Evolutionary conservation across 2,888 invertebrate genomes (phyloP).

Genomic region (Mantis religiosa): DNA sequence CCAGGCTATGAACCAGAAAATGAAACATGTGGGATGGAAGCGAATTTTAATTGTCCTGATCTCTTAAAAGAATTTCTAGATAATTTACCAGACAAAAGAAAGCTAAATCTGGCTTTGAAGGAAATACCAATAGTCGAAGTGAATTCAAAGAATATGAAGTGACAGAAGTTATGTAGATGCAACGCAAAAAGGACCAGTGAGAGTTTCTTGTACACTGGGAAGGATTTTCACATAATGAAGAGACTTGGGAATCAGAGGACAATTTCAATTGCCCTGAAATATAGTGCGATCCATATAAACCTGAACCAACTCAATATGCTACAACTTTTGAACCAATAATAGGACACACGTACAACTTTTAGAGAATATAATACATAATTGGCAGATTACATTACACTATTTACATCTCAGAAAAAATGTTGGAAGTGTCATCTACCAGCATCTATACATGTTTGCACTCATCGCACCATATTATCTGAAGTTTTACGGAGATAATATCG

Average conservation of each 20-base stretch:
- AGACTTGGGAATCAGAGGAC: slow-evolving; percentile 80
- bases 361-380: too few relatives aligned
- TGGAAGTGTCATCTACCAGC: too few relatives aligned
- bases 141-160: background rate
- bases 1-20: slow-evolving; percentile 64
- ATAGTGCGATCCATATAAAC: too few relatives aligned
- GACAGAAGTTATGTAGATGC: slow-evolving; percentile 51
- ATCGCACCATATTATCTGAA: too few relatives aligned
- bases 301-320: too few relatives aligned
- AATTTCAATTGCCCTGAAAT: slow-evolving; percentile 71
- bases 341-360: too few relatives aligned
- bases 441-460: too few relatives aligned
- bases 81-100: background rate
- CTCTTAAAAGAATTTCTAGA: slow-evolving; percentile 54
- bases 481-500: too few relatives aligned
- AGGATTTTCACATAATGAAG: slow-evolving; percentile 65
- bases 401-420: too few relatives aligned
- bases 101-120: slow-evolving; percentile 38
- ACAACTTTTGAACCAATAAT: too few relatives aligned
- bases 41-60: slow-evolving; percentile 65
- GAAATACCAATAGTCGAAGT: background rate
- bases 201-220: slow-evolving; percentile 83
- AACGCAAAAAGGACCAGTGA: slow-evolving; percentile 64
- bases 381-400: too few relatives aligned
- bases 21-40: slow-evolving; percentile 74